phyloP scores from a whole-genome alignment of 1,140 invertebrate species.

The Triops longicaudatus region DNA sequence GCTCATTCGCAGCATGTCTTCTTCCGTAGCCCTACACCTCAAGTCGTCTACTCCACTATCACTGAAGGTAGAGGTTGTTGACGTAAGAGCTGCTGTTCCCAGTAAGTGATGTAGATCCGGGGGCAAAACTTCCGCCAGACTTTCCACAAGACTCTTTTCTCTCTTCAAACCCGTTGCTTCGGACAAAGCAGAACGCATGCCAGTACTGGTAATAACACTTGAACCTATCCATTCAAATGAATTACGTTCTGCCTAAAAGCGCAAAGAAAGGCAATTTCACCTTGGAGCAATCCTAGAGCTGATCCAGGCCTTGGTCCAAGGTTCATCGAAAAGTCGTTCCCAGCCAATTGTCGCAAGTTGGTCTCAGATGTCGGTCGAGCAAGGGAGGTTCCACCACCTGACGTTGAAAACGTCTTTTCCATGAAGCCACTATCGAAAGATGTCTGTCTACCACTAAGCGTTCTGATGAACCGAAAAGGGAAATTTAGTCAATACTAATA shows the following conservation, averaged over 20 bases:
- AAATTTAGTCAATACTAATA: not conserved
- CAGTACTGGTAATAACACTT: conserved; percentile 30
- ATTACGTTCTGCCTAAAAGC: not conserved
- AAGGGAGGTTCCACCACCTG: conserved; percentile 37
- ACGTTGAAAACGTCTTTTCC: conserved; percentile 30
- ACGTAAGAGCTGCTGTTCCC: not conserved
- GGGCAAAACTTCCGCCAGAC: conserved; percentile 42
- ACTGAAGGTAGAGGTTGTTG: conserved; percentile 16
- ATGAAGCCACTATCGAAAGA: conserved; percentile 39
- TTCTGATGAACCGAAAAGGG: not conserved
- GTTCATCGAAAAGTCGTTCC: conserved; percentile 37
- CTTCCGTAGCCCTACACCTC: conserved; percentile 36
- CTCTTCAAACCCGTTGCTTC: conserved; percentile 8
- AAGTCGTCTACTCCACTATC: conserved; percentile 17
- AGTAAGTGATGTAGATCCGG: conserved; percentile 44
- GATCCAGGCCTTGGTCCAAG: conserved; percentile 41
- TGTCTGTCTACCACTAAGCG: conserved; percentile 39
- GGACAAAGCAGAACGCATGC: conserved; percentile 25
- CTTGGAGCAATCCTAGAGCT: conserved; percentile 43
- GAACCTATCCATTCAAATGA: conserved; percentile 10
- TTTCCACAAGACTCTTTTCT: conserved; percentile 29
- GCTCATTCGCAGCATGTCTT: conserved; percentile 38
- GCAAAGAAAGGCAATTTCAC: conserved; percentile 32
- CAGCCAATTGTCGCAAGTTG: conserved; percentile 41
- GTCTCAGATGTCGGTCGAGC: conserved; percentile 45